phyloP scores from a whole-genome alignment of 2,797 vertebrate species.

The Eremophila alpestris region DNA sequence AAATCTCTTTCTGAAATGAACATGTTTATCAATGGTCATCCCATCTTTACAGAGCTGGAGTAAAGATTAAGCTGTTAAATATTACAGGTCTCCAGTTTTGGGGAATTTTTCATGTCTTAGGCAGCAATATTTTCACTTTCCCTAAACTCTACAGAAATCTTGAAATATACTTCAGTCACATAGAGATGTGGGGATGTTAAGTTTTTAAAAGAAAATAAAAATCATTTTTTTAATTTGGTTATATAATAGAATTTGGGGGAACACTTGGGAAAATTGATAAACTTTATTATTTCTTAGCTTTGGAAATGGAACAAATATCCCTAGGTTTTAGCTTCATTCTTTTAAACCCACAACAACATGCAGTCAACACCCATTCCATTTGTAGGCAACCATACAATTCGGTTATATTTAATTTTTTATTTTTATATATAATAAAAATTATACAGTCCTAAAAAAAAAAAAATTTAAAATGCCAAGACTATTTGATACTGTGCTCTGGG shows the following conservation, averaged over 20 bases:
- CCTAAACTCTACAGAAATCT: not conserved
- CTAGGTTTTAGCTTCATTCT: not conserved
- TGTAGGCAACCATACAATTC: not conserved
- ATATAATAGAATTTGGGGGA: not conserved
- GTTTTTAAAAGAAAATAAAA: not conserved
- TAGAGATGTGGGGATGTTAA: not conserved
- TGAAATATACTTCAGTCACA: not conserved
- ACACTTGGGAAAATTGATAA: not conserved
- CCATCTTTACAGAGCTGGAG: not conserved
- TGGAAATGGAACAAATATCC: not conserved
- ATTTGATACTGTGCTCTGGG: not conserved
- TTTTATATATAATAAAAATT: not conserved
- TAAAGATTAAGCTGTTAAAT: not conserved
- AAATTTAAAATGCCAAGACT: not conserved
- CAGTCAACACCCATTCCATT: not conserved
- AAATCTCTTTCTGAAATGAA: conserved; percentile 5
- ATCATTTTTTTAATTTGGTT: not conserved
- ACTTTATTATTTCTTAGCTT: not conserved
- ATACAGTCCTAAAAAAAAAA: not conserved
- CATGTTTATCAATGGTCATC: not conserved
- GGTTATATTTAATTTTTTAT: not conserved
- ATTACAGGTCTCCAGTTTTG: not conserved
- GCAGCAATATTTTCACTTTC: not conserved
- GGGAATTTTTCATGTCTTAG: not conserved
- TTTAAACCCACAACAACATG: not conserved